Evolutionary conservation across 2,797 vertebrate species (phyloP).

Genomic region (Epinephelus awoara): DNA sequence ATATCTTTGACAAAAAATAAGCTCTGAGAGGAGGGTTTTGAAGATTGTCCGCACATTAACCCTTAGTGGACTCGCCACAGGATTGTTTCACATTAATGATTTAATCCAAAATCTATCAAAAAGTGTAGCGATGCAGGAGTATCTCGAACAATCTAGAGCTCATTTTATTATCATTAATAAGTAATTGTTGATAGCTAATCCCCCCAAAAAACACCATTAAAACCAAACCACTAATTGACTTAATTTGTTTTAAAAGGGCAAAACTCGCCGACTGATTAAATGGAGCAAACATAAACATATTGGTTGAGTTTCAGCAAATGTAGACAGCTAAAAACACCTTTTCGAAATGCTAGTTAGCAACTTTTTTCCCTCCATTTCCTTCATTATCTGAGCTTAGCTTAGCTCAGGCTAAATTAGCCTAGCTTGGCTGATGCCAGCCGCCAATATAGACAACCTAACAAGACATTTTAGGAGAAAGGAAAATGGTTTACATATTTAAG

Average conservation of each 20-base stretch:
- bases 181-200: not conserved
- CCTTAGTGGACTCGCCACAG: not conserved
- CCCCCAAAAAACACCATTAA: constrained; percentile 1
- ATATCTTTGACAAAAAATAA: not conserved
- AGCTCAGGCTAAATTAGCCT: too few relatives aligned
- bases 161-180: not conserved
- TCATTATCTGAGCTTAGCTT: not conserved
- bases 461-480: not conserved
- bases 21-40: not conserved
- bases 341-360: not conserved
- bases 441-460: not conserved
- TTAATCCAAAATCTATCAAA: not conserved
- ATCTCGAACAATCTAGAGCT: not conserved
- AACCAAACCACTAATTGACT: not conserved
- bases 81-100: not conserved
- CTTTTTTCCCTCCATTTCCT: not conserved
- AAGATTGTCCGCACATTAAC: constrained; percentile 13
- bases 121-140: not conserved
- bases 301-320: not conserved
- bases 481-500: too few relatives aligned
- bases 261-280: too few relatives aligned
- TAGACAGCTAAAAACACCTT: not conserved
- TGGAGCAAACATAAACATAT: constrained; percentile 6
- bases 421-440: not conserved
- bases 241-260: too few relatives aligned